These are phyloP conservation scores for Coremacera marginata DNA, from an alignment of 2,888 invertebrate species.

Conservation along the genomic window DNA sequence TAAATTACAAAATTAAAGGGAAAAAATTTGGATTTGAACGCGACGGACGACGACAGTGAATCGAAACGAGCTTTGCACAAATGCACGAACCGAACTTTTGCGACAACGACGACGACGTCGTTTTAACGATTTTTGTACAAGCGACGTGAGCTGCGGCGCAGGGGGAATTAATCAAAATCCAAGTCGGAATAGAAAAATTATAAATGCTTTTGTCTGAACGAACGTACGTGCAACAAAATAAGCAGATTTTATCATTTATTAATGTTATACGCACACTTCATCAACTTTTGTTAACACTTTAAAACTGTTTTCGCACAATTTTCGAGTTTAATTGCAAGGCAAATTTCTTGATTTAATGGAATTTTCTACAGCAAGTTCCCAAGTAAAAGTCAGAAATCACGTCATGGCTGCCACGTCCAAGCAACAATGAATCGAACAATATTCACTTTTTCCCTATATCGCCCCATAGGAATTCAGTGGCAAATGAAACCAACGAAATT, in stretches of 20 bases:
- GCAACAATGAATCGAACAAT: conserved; percentile 68
- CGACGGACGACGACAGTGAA: conserved; percentile 46
- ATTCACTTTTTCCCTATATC: conserved; percentile 49
- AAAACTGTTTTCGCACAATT: conserved; percentile 51
- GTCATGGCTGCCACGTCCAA: conserved; percentile 70
- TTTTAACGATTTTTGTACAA: conserved; percentile 34
- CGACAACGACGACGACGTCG: conserved; percentile 31
- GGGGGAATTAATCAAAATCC: conserved; percentile 60
- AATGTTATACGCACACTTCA: conserved; percentile 53
- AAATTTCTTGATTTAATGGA: conserved; percentile 55
- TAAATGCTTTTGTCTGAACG: conserved; percentile 29
- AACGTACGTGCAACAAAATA: conserved; percentile 22
- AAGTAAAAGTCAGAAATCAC: conserved; percentile 67
- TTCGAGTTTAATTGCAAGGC: conserved; percentile 54
- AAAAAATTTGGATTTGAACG: conserved; percentile 42
- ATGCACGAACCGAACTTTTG: conserved; percentile 40
- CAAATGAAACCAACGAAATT: conserved; percentile 15
- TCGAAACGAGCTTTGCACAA: conserved; percentile 47
- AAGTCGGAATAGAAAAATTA: conserved; percentile 35
- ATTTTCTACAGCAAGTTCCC: conserved; percentile 51
- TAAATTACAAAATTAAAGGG: neutral
- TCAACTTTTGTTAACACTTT: conserved; percentile 38
- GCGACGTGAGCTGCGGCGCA: conserved; percentile 30
- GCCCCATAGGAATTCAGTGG: conserved; percentile 39
- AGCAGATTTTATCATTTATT: conserved; percentile 29